Conservation (phyloP, 2,113 vertebrate genomes). For the Bujurquina vittata region DNA sequence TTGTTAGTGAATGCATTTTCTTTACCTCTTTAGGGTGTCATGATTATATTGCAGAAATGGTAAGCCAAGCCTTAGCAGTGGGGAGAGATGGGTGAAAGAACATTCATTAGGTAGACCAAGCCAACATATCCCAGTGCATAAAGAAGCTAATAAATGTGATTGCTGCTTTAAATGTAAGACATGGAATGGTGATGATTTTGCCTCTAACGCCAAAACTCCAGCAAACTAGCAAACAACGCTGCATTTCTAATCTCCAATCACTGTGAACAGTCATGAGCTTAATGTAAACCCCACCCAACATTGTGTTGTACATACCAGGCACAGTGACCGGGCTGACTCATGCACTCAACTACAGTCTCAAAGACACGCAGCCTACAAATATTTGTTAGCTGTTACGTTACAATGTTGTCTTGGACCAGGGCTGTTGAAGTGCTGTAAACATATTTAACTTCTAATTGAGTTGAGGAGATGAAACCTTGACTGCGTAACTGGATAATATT, state of each 20-base stretch:
- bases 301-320: background rate
- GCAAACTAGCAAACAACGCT: background rate
- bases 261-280: background rate
- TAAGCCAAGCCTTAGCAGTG: constrained; percentile 78
- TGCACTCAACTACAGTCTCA: background rate
- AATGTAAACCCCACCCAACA: background rate
- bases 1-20: background rate
- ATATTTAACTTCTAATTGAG: background rate
- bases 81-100: constrained; percentile 52
- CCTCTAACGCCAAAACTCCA: background rate
- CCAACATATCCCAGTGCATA: background rate
- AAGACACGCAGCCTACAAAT: background rate
- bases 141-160: background rate
- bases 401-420: background rate
- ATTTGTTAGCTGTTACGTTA: background rate
- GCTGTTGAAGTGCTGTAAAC: background rate
- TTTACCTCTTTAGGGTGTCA: constrained; percentile 77
- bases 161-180: background rate
- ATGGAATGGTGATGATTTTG: background rate
- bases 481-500: background rate
- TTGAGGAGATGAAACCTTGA: background rate
- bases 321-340: background rate
- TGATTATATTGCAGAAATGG: constrained; percentile 75
- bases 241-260: background rate
- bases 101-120: constrained; percentile 45